Conservation (phyloP, 64 coral and sea anemone genomes). For the Catalaphyllia jardinei region DNA sequence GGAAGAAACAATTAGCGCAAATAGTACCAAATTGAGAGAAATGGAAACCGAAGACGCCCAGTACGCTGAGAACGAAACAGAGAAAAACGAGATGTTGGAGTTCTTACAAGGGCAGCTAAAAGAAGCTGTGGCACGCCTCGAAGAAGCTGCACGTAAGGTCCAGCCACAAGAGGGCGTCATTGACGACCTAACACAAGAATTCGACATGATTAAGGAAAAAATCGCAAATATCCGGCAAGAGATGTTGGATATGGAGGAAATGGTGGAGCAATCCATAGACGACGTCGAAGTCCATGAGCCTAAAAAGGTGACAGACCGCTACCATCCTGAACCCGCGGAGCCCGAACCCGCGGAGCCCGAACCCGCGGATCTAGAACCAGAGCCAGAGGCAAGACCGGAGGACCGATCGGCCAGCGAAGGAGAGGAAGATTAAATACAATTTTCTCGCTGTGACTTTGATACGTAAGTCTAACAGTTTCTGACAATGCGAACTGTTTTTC, state of each 20-base stretch:
- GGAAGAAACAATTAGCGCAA: constrained; percentile 11
- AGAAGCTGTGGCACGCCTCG: constrained; percentile 47
- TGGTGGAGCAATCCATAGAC: constrained; percentile 72
- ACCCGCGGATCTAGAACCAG: no score
- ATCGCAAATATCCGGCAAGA: constrained; percentile 38
- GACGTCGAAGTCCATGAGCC: constrained; percentile 51
- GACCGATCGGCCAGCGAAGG: not conserved
- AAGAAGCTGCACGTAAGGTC: constrained; percentile 82
- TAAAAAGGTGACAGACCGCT: constrained; percentile 21
- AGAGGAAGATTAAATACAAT: not conserved
- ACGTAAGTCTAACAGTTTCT: constrained; percentile 2
- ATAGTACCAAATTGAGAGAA: not conserved
- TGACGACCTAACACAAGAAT: constrained; percentile 67
- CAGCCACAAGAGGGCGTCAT: constrained; percentile 69
- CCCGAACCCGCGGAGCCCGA: not conserved
- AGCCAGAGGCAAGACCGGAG: not conserved
- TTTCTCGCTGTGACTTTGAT: not conserved
- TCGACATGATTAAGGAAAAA: constrained; percentile 33
- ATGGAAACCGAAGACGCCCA: constrained; percentile 33
- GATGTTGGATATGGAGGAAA: constrained; percentile 78
- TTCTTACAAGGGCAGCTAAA: constrained; percentile 55
- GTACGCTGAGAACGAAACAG: constrained; percentile 34
- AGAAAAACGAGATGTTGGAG: constrained; percentile 38
- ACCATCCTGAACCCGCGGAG: not conserved
- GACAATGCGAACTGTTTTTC: not conserved